phyloP scores from a whole-genome alignment of 2,888 invertebrate genomes.

The Acutogordius australiensis region DNA sequence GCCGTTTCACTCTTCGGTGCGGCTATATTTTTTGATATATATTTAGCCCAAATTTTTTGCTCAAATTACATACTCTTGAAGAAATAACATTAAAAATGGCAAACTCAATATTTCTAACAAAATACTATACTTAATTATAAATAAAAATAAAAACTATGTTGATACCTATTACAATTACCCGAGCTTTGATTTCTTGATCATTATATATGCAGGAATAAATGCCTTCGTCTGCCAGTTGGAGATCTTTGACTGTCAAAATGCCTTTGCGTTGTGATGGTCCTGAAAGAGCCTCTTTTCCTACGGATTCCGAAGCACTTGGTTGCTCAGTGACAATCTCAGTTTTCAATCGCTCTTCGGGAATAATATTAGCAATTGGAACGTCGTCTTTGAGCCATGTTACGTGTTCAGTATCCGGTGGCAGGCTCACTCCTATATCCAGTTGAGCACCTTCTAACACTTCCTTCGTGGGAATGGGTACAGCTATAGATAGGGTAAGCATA shows the following conservation, averaged over 20 bases:
- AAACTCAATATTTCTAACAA: no score
- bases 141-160: background rate
- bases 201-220: constrained; percentile 2
- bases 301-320: background rate
- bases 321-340: background rate
- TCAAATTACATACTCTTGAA: no score
- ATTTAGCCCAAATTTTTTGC: no score
- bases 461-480: no score
- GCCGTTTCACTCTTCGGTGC: no score
- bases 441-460: background rate
- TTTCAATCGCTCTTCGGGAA: background rate
- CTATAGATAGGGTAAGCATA: no score
- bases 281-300: background rate
- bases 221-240: background rate
- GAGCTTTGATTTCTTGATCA: constrained; percentile 8
- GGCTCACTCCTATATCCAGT: background rate
- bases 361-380: no score
- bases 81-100: no score
- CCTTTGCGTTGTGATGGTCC: background rate
- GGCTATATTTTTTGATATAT: no score
- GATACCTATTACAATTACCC: constrained; percentile 7
- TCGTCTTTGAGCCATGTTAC: constrained; percentile 5
- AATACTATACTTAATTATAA: background rate
- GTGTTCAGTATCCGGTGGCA: background rate
- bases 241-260: background rate